These are phyloP conservation scores for Phylloscopus trochilus DNA, from an alignment of 2,113 vertebrate species.

Conservation along the genomic window DNA sequence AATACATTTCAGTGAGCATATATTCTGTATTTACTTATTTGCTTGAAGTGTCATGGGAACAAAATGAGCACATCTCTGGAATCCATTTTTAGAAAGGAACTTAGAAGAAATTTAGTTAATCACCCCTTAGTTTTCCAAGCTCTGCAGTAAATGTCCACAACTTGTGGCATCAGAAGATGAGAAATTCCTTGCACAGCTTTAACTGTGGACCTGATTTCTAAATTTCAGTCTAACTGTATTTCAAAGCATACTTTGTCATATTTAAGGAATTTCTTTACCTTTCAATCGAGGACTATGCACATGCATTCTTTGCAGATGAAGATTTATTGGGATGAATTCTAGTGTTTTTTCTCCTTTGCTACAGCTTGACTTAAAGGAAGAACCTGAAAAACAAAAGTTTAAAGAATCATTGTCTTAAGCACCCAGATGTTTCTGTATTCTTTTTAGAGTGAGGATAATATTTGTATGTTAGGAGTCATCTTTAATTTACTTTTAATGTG, in stretches of 20 bases:
- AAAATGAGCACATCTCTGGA: background rate
- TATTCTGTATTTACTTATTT: background rate
- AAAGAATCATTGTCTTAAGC: conserved; percentile 25
- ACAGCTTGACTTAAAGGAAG: conserved; percentile 95
- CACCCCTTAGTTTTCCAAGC: background rate
- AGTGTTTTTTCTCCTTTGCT: conserved; percentile 94
- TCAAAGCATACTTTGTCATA: background rate
- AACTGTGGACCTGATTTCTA: background rate
- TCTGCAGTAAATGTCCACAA: background rate
- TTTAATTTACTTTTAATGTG: conserved; percentile 35
- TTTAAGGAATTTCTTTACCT: conserved; percentile 73
- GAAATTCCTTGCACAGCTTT: background rate
- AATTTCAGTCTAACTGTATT: background rate
- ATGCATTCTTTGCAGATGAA: conserved; percentile 95
- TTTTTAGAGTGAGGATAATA: background rate
- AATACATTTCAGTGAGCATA: background rate
- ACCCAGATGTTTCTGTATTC: background rate
- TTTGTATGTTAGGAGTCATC: background rate
- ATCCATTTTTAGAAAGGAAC: background rate
- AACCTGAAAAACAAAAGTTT: conserved; percentile 76
- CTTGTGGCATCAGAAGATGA: background rate
- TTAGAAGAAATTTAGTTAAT: background rate
- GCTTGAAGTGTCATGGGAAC: background rate
- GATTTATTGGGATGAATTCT: conserved; percentile 96
- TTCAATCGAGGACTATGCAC: conserved; percentile 89